phyloP scores from a whole-genome alignment of 2,113 vertebrate genomes.

The Leptobrachium leishanense region DNA sequence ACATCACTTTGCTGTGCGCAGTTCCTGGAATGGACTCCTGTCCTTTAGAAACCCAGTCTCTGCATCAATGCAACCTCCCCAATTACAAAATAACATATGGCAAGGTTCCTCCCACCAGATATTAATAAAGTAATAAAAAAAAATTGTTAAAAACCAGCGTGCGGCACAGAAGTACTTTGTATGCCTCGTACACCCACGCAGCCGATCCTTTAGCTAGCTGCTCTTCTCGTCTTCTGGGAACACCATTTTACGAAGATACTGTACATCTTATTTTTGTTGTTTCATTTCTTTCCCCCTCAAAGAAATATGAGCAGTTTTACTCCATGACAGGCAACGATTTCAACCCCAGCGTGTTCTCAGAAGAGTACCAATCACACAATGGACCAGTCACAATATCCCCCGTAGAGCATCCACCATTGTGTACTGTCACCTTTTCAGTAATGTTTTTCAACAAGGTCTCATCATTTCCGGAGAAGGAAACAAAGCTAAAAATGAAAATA shows the following conservation, averaged over 20 bases:
- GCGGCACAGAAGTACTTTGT: no score
- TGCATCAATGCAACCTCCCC: no score
- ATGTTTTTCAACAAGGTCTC: conserved; percentile 11
- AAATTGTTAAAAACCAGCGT: no score
- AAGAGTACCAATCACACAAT: conserved; percentile 19
- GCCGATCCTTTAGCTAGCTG: no score
- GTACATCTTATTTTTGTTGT: not conserved
- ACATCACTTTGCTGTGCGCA: no score
- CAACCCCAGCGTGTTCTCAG: conserved; percentile 10
- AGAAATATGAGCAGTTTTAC: not conserved
- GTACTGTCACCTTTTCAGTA: conserved; percentile 2
- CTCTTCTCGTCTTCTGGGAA: no score
- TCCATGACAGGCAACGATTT: conserved; percentile 20
- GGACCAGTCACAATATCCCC: conserved; percentile 18
- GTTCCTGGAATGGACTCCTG: no score
- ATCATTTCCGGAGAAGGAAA: not conserved
- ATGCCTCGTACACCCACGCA: no score
- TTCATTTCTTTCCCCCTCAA: not conserved
- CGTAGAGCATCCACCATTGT: conserved; percentile 12
- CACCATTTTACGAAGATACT: not conserved
- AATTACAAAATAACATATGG: no score
- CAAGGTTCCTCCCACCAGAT: no score
- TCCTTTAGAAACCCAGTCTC: no score
- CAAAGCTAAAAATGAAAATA: not conserved
- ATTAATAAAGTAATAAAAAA: no score